phyloP scores from a whole-genome alignment of 1,140 invertebrate species.

The Chionoecetes opilio region DNA sequence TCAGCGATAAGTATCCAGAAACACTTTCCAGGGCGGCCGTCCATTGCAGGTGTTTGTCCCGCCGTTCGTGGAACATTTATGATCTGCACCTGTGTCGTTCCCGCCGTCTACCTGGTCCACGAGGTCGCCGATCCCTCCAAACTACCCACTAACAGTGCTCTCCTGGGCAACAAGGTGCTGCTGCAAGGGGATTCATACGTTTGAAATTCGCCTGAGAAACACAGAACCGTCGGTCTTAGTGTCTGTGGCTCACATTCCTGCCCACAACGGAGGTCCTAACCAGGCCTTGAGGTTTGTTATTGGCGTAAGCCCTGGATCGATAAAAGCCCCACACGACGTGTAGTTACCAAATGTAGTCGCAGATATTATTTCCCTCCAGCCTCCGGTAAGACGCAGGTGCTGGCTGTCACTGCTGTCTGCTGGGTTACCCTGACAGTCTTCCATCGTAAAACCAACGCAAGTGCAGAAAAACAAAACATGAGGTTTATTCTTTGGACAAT shows the following conservation, averaged over 20 bases:
- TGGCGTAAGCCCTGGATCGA: slow-evolving; percentile 52
- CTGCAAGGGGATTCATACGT: not conserved
- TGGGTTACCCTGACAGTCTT: not conserved
- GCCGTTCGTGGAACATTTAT: slow-evolving; percentile 63
- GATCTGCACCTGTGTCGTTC: slow-evolving; percentile 70
- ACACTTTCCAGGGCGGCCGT: slow-evolving; percentile 64
- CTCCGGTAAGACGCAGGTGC: not conserved
- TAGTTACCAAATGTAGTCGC: slow-evolving; percentile 40
- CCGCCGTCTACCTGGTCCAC: slow-evolving; percentile 56
- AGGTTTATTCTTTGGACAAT: not conserved
- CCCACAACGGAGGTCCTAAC: slow-evolving; percentile 28
- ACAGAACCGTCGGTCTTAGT: not conserved
- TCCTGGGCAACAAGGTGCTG: not conserved
- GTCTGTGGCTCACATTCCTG: not conserved
- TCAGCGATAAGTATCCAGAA: slow-evolving; percentile 65
- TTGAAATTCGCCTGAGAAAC: not conserved
- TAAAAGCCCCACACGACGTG: slow-evolving; percentile 47
- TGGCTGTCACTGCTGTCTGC: slow-evolving; percentile 4
- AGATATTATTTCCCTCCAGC: not conserved
- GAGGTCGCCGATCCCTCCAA: slow-evolving; percentile 60
- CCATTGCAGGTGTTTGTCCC: slow-evolving; percentile 71
- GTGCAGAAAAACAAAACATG: not conserved
- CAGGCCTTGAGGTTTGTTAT: slow-evolving; percentile 64
- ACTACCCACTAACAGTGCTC: slow-evolving; percentile 62
- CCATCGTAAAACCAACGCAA: not conserved